Evolutionary conservation across 2,888 invertebrate genomes (phyloP).

Genomic region (Mechanitis mazaeus): DNA sequence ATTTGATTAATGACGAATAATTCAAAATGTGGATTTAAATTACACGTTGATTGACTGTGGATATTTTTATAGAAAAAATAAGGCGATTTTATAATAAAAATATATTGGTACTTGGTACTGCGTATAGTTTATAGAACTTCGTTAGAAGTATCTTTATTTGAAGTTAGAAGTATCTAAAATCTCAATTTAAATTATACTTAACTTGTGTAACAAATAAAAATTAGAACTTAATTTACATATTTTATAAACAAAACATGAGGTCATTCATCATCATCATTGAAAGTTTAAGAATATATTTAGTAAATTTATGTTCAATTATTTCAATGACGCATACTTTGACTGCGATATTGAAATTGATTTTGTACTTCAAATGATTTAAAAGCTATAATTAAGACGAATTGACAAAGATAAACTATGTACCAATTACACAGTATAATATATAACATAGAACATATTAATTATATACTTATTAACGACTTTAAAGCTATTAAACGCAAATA

Average conservation of each 20-base stretch:
- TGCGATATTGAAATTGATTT: not conserved
- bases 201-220: too few species aligned
- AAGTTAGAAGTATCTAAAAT: too few species aligned
- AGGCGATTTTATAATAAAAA: too few species aligned
- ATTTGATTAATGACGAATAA: slow-evolving; percentile 19
- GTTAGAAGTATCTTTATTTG: too few species aligned
- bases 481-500: slow-evolving; percentile 2
- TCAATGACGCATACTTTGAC: slow-evolving; percentile 6
- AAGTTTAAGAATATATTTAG: too few species aligned
- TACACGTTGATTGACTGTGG: not conserved
- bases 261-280: too few species aligned
- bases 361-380: not conserved
- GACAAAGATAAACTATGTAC: slow-evolving; percentile 1
- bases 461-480: not conserved
- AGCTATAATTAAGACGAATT: not conserved
- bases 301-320: too few species aligned
- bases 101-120: too few species aligned
- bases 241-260: too few species aligned
- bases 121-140: too few species aligned
- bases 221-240: too few species aligned
- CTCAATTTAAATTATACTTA: too few species aligned
- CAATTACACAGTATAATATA: slow-evolving; percentile 1
- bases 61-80: not conserved
- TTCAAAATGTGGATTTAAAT: slow-evolving; percentile 13
- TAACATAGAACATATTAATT: not conserved